Evolutionary conservation across 2,113 vertebrate species (phyloP).

Genomic region (Tenebrosternarchus preto): DNA sequence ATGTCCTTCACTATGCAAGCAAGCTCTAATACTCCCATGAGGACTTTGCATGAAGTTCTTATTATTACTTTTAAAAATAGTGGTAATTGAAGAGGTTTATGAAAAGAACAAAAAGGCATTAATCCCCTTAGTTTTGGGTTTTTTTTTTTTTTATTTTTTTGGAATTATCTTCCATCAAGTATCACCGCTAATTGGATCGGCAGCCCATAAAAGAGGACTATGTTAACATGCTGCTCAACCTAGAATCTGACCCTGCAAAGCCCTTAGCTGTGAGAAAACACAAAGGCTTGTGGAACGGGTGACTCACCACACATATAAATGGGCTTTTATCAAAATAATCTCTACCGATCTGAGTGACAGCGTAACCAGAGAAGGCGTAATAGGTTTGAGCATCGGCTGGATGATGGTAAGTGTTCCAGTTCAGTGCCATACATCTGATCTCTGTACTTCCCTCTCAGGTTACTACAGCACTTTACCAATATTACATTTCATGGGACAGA

Average conservation of each 20-base stretch:
- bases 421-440: slow-evolving; percentile 68
- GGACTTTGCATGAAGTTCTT: slow-evolving; percentile 10
- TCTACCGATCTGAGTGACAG: slow-evolving; percentile 62
- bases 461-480: slow-evolving; percentile 69
- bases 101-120: slow-evolving; percentile 29
- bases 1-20: slow-evolving; percentile 3
- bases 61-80: slow-evolving; percentile 8
- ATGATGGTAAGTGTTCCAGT: slow-evolving; percentile 65
- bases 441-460: slow-evolving; percentile 70
- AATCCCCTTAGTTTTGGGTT: slow-evolving; percentile 33
- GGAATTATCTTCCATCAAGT: slow-evolving; percentile 37
- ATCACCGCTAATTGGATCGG: slow-evolving; percentile 40
- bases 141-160: no score
- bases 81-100: slow-evolving; percentile 26
- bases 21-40: slow-evolving; percentile 1
- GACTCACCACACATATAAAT: slow-evolving; percentile 56
- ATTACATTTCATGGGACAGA: slow-evolving; percentile 69
- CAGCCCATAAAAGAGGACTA: slow-evolving; percentile 29
- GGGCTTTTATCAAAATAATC: slow-evolving; percentile 62
- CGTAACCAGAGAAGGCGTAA: slow-evolving; percentile 70
- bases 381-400: slow-evolving; percentile 65
- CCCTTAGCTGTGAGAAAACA: slow-evolving; percentile 41
- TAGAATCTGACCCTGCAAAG: slow-evolving; percentile 35
- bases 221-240: slow-evolving; percentile 40
- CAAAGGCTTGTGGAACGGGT: slow-evolving; percentile 31